phyloP scores from a whole-genome alignment of 1,140 invertebrate species.

The Pogonomyrmex californicus region DNA sequence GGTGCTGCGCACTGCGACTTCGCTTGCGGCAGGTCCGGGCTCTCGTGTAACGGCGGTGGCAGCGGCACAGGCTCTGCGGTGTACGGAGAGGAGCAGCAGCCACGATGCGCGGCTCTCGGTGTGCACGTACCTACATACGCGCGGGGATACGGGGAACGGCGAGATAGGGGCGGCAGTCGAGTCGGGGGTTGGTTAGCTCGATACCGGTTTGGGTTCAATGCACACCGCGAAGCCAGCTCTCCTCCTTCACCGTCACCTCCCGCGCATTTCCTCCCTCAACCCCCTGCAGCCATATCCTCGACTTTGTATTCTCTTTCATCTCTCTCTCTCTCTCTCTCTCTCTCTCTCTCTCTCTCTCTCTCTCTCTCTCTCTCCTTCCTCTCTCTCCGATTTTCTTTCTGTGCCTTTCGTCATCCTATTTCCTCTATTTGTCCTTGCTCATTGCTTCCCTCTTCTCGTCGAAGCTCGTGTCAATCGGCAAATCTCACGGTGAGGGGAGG shows the following conservation, averaged over 20 bases:
- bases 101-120: slow-evolving; percentile 34
- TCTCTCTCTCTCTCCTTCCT: not conserved
- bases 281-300: slow-evolving; percentile 64
- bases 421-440: slow-evolving; percentile 35
- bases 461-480: slow-evolving; percentile 13
- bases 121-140: slow-evolving; percentile 27
- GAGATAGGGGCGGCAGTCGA: slow-evolving; percentile 66
- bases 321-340: slow-evolving; percentile 8
- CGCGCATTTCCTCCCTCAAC: slow-evolving; percentile 67
- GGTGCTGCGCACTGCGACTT: slow-evolving; percentile 83
- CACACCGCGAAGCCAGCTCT: slow-evolving; percentile 76
- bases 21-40: slow-evolving; percentile 85
- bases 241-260: slow-evolving; percentile 37
- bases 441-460: slow-evolving; percentile 10
- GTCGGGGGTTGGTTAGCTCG: slow-evolving; percentile 79
- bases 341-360: not conserved
- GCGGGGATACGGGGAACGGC: slow-evolving; percentile 48
- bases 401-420: slow-evolving; percentile 6
- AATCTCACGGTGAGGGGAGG: slow-evolving; percentile 16
- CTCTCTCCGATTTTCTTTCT: slow-evolving; percentile 7
- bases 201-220: slow-evolving; percentile 84
- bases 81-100: slow-evolving; percentile 36
- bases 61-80: slow-evolving; percentile 48
- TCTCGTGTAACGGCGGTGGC: slow-evolving; percentile 47
- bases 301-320: slow-evolving; percentile 28